phyloP scores from a whole-genome alignment of 53 echinoderm and acorn worm genomes.

The Astropecten irregularis region DNA sequence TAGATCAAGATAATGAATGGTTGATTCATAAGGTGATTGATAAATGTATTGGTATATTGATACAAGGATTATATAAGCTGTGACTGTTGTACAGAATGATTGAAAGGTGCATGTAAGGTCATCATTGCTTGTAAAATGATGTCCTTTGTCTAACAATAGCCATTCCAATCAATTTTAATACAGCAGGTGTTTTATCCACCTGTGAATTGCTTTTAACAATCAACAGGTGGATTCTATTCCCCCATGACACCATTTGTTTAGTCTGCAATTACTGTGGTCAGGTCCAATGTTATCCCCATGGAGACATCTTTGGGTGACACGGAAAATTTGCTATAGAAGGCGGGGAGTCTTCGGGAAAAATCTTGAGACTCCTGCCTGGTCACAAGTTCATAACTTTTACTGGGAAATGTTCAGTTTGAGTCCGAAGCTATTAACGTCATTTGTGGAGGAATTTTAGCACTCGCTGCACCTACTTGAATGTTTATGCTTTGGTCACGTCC shows the following conservation, averaged over 20 bases:
- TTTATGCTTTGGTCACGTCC: too few relatives aligned
- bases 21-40: too few relatives aligned
- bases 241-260: constrained; percentile 47
- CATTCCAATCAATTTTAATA: too few relatives aligned
- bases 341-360: not conserved
- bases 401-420: not conserved
- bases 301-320: constrained; percentile 18
- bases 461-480: not conserved
- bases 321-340: constrained; percentile 13
- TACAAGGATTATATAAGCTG: too few relatives aligned
- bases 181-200: constrained; percentile 33
- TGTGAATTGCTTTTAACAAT: constrained; percentile 14
- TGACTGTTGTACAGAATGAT: too few relatives aligned
- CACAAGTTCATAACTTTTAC: not conserved
- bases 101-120: too few relatives aligned
- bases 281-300: constrained; percentile 15
- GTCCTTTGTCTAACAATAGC: too few relatives aligned
- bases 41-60: too few relatives aligned
- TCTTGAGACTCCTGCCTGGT: not conserved
- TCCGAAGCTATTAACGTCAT: not conserved
- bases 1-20: too few relatives aligned
- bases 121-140: too few relatives aligned
- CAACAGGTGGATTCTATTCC: constrained; percentile 45
- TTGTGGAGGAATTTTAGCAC: not conserved
- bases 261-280: constrained; percentile 27